Evolutionary conservation across 2,888 invertebrate species (phyloP).

Genomic region (Lomographa bimaculata): DNA sequence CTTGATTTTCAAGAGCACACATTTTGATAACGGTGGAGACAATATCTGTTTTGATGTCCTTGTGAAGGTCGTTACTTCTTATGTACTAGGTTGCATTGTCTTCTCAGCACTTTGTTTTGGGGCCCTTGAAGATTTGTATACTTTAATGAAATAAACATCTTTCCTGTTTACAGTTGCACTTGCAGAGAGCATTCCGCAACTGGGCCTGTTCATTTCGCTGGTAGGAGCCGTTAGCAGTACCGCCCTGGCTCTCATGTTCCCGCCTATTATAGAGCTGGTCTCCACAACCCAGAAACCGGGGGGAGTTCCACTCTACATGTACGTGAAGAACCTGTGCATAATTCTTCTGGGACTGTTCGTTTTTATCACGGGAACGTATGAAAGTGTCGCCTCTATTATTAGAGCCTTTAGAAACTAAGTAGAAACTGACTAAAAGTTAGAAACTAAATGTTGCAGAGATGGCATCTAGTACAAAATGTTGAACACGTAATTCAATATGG

Average conservation of each 20-base stretch:
- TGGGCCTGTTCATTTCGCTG: conserved; percentile 94
- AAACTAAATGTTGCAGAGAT: no score
- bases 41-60: no score
- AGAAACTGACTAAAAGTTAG: no score
- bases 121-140: no score
- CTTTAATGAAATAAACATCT: no score
- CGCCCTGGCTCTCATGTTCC: conserved; percentile 93
- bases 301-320: conserved; percentile 65
- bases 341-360: conserved; percentile 87
- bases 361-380: conserved; percentile 89
- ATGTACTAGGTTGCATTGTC: no score
- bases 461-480: no score
- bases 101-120: no score
- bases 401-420: conserved; percentile 59
- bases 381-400: conserved; percentile 86
- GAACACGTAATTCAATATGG: no score
- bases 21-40: no score
- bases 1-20: no score
- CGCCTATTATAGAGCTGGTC: conserved; percentile 93
- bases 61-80: no score
- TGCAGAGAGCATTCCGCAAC: conserved; percentile 93
- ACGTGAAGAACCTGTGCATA: conserved; percentile 85
- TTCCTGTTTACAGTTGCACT: conserved; percentile 89
- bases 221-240: conserved; percentile 96
- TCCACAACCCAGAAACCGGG: conserved; percentile 84